Base-by-base conservation (phyloP, 2,797 vertebrate genomes). In the Rhinoraja longicauda region DNA sequence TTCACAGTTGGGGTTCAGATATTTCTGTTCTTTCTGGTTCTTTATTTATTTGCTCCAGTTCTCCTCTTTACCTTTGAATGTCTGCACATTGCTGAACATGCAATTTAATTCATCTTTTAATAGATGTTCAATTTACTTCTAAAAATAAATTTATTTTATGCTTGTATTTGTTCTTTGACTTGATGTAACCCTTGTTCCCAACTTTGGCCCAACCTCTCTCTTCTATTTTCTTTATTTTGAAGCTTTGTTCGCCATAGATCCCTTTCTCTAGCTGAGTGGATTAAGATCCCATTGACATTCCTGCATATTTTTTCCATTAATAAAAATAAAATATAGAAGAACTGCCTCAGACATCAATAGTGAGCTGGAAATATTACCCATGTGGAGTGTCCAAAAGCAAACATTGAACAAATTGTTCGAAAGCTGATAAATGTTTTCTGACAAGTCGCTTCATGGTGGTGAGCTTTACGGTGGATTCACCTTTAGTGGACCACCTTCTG, bases 391-490 rank as follows among this genome's bases (percentile, higher is more conserved):
- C 90, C 84, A 92, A 92, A 73, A 53, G 70, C 45, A 75, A 92
- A 92, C 29, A 62, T 62, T 92, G 90, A 92, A 92, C 70, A 92
- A 92, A 92, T 75, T 92, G 67, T 73, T 92, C 70, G 45, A 92
- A 53, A 72, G 90, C 90, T 91, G 36, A 53, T 91, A 45, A 53
- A 73, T 75, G 39, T 92, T 92, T 73, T 73, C 24, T 75, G 67
- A 75, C 70, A 92, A 92, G 72, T 75, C 53, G 24, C 70, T 45
- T 92, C 12, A 73, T 73, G 92, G 92, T 75, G 70, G 90, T 92
- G 39, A 75, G 70, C 77, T 90, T 39, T 64, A 32, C 77, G 93
- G 59, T 53, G 75, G 36, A 36, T 81, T 26, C 59, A 78, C 86
- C 72, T 91, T 91, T 93, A 29, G 39, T 92, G 36, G 24, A 15